phyloP scores from a whole-genome alignment of 2,113 vertebrate genomes.

The Vidua macroura region DNA sequence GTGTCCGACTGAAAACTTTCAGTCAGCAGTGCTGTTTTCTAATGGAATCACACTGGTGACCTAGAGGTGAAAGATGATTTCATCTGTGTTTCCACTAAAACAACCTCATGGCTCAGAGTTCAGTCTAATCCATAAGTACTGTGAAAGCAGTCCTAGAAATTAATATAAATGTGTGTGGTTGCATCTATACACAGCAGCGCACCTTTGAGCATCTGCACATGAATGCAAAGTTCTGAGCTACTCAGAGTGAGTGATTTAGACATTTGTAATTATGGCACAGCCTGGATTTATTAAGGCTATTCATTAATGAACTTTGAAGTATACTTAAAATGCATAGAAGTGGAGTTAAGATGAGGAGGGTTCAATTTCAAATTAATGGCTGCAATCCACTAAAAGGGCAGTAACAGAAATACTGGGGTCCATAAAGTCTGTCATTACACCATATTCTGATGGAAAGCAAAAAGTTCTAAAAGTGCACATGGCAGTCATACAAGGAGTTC shows the following conservation, averaged over 20 bases:
- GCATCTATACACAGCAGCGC: neutral
- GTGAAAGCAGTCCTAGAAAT: neutral
- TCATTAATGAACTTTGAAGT: slow-evolving; percentile 9
- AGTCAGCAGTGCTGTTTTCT: slow-evolving; percentile 52
- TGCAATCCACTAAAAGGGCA: neutral
- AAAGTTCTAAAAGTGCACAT: neutral
- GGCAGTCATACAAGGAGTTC: neutral
- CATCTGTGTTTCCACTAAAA: slow-evolving; percentile 47
- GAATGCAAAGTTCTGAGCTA: neutral
- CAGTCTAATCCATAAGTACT: neutral
- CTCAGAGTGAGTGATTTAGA: neutral
- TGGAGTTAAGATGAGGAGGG: neutral
- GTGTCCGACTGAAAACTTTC: neutral
- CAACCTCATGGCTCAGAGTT: slow-evolving; percentile 1
- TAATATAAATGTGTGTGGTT: neutral
- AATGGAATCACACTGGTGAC: slow-evolving; percentile 41
- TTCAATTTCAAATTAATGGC: slow-evolving; percentile 12
- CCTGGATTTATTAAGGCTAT: neutral
- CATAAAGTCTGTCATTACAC: neutral
- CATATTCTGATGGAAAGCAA: neutral
- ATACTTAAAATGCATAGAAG: neutral
- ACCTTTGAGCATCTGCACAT: neutral
- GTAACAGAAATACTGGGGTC: neutral
- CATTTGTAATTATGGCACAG: neutral
- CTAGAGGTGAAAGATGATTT: slow-evolving; percentile 57